Conservation (phyloP, 2,113 vertebrate genomes). For the Sardina pilchardus region DNA sequence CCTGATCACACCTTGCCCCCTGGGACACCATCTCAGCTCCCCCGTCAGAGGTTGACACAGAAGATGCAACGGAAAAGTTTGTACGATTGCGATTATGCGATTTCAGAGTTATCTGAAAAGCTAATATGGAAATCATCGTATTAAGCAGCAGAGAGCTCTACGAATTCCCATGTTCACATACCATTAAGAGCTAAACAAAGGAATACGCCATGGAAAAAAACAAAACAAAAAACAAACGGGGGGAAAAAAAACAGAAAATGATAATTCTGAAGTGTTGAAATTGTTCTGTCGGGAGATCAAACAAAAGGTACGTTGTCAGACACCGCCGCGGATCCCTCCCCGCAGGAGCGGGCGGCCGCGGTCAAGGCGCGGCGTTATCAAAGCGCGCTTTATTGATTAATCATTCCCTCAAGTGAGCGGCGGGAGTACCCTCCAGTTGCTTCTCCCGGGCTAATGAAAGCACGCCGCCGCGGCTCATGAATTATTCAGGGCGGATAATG, state of each 20-base stretch:
- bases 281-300: neutral
- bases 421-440: neutral
- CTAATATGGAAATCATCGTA: neutral
- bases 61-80: neutral
- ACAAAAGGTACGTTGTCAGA: neutral
- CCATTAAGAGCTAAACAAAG: neutral
- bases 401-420: neutral
- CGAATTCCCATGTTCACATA: neutral
- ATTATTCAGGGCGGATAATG: neutral
- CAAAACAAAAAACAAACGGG: neutral
- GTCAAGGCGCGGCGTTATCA: slow-evolving; percentile 1
- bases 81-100: neutral
- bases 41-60: neutral
- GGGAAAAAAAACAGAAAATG: neutral
- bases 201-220: neutral
- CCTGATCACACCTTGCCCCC: neutral
- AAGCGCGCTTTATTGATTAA: neutral
- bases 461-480: neutral
- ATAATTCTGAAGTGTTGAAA: neutral
- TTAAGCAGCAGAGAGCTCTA: neutral
- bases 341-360: neutral
- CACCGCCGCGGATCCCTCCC: neutral
- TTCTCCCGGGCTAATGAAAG: neutral
- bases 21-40: neutral
- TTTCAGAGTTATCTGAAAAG: neutral